A percentile compares a stretch with the other conserved stretches of the same genome.
These are phyloP conservation scores for Schizotus pectinicornis DNA, from an alignment of 2,888 invertebrate genomes.

Conservation along the genomic window DNA sequence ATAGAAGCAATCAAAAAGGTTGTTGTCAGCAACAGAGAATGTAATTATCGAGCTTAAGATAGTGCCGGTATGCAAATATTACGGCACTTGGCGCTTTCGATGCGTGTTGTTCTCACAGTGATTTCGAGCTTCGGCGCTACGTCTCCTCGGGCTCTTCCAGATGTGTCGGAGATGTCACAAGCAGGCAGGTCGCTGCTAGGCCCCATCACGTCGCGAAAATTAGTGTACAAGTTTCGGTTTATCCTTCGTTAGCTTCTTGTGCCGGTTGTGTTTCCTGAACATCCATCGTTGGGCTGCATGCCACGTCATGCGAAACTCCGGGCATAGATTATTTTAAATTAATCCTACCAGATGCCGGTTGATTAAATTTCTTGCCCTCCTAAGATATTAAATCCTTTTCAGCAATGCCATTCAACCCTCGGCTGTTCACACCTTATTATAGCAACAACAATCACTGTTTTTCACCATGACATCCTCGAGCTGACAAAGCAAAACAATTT, in stretches of 20 bases:
- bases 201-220: constrained; percentile 18
- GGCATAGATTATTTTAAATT: constrained; percentile 33
- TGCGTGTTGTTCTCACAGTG: constrained; percentile 22
- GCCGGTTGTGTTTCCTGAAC: constrained; percentile 26
- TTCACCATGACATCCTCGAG: too few species aligned
- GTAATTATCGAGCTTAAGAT: constrained; percentile 34
- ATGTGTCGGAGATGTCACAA: constrained; percentile 1
- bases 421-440: too few species aligned
- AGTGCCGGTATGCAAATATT: constrained; percentile 34
- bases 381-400: constrained; percentile 26
- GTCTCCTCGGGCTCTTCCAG: constrained; percentile 10
- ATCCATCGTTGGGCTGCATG: constrained; percentile 24
- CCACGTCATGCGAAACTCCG: constrained; percentile 20
- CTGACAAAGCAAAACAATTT: too few species aligned
- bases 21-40: constrained; percentile 30
- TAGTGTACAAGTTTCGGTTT: constrained; percentile 33
- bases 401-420: constrained; percentile 18
- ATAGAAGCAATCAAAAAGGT: constrained; percentile 27
- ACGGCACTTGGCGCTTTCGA: constrained; percentile 30
- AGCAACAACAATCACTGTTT: too few species aligned
- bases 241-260: constrained; percentile 34
- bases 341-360: constrained; percentile 28
- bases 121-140: background rate
- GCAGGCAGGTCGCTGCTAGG: constrained; percentile 20
- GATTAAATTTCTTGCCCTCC: constrained; percentile 31